Percentiles rank a stretch among this genome's conserved stretches.
These are phyloP conservation scores for Semicossyphus pulcher DNA, from an alignment of 2,113 vertebrate species.

Conservation along the genomic window DNA sequence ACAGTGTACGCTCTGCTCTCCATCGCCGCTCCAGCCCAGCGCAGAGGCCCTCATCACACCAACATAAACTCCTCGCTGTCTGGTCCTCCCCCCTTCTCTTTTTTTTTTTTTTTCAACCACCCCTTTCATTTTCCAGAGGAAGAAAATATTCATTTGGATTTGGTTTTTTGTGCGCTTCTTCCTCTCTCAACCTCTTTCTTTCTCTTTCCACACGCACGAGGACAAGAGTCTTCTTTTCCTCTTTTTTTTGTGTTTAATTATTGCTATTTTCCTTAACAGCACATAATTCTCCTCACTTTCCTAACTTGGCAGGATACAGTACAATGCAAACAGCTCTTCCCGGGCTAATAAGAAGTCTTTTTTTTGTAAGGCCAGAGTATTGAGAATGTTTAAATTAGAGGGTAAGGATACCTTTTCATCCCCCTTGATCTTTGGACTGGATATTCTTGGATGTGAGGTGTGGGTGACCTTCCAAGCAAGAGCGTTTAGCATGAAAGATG, in stretches of 20 bases:
- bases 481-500: conserved; percentile 66
- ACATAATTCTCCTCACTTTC: conserved; percentile 76
- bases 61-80: conserved; percentile 75
- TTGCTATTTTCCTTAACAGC: conserved; percentile 78
- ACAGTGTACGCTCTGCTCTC: conserved; percentile 57
- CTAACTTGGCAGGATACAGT: conserved; percentile 67
- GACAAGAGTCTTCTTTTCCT: conserved; percentile 68
- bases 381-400: conserved; percentile 74
- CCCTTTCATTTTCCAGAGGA: conserved; percentile 78
- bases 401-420: conserved; percentile 67
- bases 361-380: conserved; percentile 50
- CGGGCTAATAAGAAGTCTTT: conserved; percentile 62
- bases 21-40: conserved; percentile 72
- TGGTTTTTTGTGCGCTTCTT: conserved; percentile 74
- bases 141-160: conserved; percentile 83
- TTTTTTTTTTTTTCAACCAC: conserved; percentile 51
- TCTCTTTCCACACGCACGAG: conserved; percentile 60
- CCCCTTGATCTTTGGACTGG: conserved; percentile 51
- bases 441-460: conserved; percentile 77
- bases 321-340: conserved; percentile 70
- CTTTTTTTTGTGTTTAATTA: conserved; percentile 77
- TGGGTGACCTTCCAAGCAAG: conserved; percentile 60
- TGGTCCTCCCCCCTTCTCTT: conserved; percentile 56
- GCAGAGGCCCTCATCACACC: conserved; percentile 80
- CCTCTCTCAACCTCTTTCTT: conserved; percentile 43